Base-by-base conservation (phyloP, 2,888 invertebrate species). In the Philaethria dido region DNA sequence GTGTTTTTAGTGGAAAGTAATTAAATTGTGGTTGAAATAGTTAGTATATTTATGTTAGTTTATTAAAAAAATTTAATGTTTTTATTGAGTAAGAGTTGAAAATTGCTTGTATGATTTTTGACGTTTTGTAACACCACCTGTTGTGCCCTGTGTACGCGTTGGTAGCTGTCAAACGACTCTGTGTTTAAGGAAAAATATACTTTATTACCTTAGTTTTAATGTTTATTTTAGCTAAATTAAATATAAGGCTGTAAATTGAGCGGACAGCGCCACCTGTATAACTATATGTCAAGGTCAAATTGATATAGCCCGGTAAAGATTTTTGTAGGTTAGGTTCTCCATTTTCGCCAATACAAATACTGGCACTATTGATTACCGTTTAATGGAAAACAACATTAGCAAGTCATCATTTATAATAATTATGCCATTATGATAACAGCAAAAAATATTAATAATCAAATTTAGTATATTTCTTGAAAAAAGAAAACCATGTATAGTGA, bases 121-220 rank as follows among this genome's bases (percentile, higher is more conserved):
- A 65, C 68, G 50, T 66, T 67, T 64, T 45, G 44, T 63, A 72
- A 57, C 69, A 64, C 44, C 62, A 76, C 75, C 69, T 76, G 73
- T 75, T 75, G 74, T 73, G 72, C 69, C 66, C 60, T 69, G 68
- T 69, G 72, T 74, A 74, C 73, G 62, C 44, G 57, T 57, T 62
- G 62, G 57, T 68, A 64, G 64, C 72, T 75, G 74, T 74, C 75
- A 73, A 73, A 72, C 63, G 29, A 3, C 13, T 22, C 9, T 36
- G 3, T 14, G 18, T 33, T 6, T 47, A 63, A 68, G 20, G 11
- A 8, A 63, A 65, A 55, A 48, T 66, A 20, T 13, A 22, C 54
- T 62, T 42, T 71, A 70, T 22, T 0, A 3, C 3, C 0, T 5
- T 14, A 1, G 1, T 13, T 0, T 0, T 0, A 48, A 63, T 54